Evolutionary conservation across 2,888 invertebrate species (phyloP), one percentile per base, ranked within the genome.

Genomic region (Drosophila neutralis): DNA sequence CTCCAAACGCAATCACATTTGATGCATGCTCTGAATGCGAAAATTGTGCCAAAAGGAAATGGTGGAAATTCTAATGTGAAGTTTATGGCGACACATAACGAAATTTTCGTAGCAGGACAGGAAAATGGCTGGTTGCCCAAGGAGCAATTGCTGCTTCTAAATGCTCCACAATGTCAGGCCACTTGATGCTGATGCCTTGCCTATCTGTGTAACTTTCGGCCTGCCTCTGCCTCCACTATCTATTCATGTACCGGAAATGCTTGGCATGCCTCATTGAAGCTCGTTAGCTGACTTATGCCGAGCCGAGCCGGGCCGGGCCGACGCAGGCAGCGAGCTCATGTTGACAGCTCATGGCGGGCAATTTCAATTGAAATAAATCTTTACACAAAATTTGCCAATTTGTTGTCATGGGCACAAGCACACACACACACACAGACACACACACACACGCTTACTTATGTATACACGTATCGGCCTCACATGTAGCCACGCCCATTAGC

Each of bases 291-390:
- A 79, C 85, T 83, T 83, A 79, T 65, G 69, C 52, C 51, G 68
- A 40, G 54, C 10, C 24, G 35, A 53, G 15, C 7, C 7, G 49
- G 18, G 27, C 33, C 33, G 0, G 10, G 33, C 27, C 24, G 48
- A 27, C 24, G 49, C 66, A 40, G 48, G 40, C 53, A 60, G 66
- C 60, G 60, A 53, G 58, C 67, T 74, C 74, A 56, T 84, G 88
- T 86, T 85, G 85, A 85, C 85, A 88, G 88, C 82, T 71, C 86
- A 66, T 86, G 86, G 83, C 80, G 69, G 74, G 74, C 85, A 89
- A 83, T 89, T 89, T 79, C 89, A 89, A 89, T 87, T 87, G 85
- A 89, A 87, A 89, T 89, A 87, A 87, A 84, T 87, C 89, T 83
- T 78, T 78, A 76, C 80, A 88, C 83, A 76, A 87, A 84, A 87